Evolutionary conservation across 2,113 vertebrate species (phyloP).

Genomic region (Marcusenius ussheri): DNA sequence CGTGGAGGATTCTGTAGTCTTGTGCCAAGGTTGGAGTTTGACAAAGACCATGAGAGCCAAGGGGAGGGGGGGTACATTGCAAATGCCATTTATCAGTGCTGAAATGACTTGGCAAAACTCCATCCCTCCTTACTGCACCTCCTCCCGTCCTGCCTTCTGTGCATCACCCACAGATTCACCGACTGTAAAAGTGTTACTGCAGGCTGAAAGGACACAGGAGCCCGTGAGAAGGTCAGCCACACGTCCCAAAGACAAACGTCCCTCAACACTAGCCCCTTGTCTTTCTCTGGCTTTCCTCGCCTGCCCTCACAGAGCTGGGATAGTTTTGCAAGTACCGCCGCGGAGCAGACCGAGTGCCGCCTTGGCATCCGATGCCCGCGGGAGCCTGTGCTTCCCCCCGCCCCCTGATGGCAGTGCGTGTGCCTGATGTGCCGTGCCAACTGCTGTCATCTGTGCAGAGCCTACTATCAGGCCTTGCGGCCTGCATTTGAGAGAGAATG

Average conservation of each 20-base stretch:
- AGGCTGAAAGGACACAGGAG: neutral
- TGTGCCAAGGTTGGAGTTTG: slow-evolving; percentile 46
- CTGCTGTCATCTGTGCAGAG: neutral
- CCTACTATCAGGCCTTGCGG: neutral
- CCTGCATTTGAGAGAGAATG: neutral
- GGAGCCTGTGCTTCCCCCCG: neutral
- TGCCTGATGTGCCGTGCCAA: neutral
- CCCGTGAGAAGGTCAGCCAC: slow-evolving; percentile 14
- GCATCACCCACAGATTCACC: slow-evolving; percentile 2
- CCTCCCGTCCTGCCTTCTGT: slow-evolving; percentile 24
- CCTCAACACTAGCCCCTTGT: neutral
- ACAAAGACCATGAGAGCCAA: slow-evolving; percentile 36
- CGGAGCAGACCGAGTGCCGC: neutral
- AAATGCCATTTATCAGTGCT: slow-evolving; percentile 57
- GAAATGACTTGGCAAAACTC: slow-evolving; percentile 46
- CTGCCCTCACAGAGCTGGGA: slow-evolving; percentile 13
- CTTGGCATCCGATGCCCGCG: neutral
- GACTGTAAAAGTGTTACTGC: neutral
- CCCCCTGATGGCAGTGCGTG: neutral
- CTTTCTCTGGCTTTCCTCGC: slow-evolving; percentile 2
- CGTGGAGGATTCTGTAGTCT: neutral
- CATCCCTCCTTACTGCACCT: neutral
- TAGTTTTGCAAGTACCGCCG: neutral
- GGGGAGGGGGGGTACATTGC: slow-evolving; percentile 52
- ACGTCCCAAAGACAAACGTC: neutral